Evolutionary conservation across 2,888 invertebrate genomes (phyloP), one percentile per base, ranked within the genome.

Genomic region (Bursaphelenchus okinawaensis): DNA sequence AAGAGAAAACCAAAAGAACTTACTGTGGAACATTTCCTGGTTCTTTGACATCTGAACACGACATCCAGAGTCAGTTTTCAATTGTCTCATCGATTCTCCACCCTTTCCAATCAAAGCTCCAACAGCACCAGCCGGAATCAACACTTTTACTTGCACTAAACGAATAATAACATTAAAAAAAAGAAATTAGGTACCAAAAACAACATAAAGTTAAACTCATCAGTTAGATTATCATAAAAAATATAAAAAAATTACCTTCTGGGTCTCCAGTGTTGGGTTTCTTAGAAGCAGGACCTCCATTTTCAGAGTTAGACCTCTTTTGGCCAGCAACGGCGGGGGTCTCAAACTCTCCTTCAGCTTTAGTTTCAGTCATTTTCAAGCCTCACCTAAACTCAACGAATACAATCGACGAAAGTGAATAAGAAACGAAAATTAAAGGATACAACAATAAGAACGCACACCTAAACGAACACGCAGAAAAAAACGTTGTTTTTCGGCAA

Each of bases 31-130:
- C 85, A 92, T 94, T 84, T 96, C 96, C 83, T 93, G 93, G 62
- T 93, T 92, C 87, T 95, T 96, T 82, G 95, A 96, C 95, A 96
- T 96, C 88, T 96, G 96, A 78, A 98, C 92, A 81, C 93, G 88
- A 79, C 95, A 94, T 78, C 93, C 93, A 62, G 93, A 91, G 85
- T 96, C 95, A 86, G 93, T 93, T 86, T 98, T 95, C 82, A 98
- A 87, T 84, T 93, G 92, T 80, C 94, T 93, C 85, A 96, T 96
- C 66, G 95, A 93, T 86, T 98, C 96, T 76, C 96, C 96, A 55
- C 95, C 95, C 86, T 96, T 98, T 83, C 96, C 96, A 86, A 96
- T 98, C 84, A 98, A 94, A 85, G 95, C 95, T 75, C 96, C 96
- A 65, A 95, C 94, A 78, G 95, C 95, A 86, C 91, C 90, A 73